Evolutionary conservation across 2,888 invertebrate genomes (phyloP).

Genomic region (Campopleginae sp.): DNA sequence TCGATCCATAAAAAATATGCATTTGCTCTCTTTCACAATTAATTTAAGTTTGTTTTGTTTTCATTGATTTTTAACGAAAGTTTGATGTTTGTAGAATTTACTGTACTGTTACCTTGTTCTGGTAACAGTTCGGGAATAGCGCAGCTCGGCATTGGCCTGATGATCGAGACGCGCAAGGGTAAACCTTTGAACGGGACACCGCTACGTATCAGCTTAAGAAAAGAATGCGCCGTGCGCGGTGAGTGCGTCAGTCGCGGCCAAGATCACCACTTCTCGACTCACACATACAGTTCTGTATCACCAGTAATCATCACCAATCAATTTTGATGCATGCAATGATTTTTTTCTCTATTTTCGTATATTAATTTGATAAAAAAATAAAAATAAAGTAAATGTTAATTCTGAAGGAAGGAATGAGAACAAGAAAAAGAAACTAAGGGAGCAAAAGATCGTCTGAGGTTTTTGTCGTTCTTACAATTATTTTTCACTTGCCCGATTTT

Average conservation of each 20-base stretch:
- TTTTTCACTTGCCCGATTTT: slow-evolving; percentile 22
- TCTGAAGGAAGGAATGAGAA: background rate
- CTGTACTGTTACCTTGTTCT: slow-evolving; percentile 93
- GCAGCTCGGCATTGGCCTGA: slow-evolving; percentile 93
- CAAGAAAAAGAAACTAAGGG: background rate
- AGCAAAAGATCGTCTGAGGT: background rate
- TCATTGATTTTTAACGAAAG: background rate
- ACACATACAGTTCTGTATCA: slow-evolving; percentile 83
- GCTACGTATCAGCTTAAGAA: slow-evolving; percentile 93
- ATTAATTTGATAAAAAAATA: background rate
- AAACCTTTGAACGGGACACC: slow-evolving; percentile 94
- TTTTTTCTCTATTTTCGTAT: slow-evolving; percentile 36
- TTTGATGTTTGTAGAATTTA: slow-evolving; percentile 89
- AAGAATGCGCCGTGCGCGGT: slow-evolving; percentile 97
- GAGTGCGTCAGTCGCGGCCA: slow-evolving; percentile 86
- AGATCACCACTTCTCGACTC: slow-evolving; percentile 82
- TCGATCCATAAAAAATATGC: background rate
- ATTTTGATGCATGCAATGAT: slow-evolving; percentile 76
- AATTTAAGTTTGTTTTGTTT: background rate
- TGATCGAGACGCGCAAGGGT: slow-evolving; percentile 92
- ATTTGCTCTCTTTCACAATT: background rate
- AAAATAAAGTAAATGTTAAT: background rate
- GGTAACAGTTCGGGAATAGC: slow-evolving; percentile 95
- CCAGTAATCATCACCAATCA: slow-evolving; percentile 79
- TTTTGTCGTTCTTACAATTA: background rate